Percentiles rank a stretch among this genome's conserved stretches.
Conservation (phyloP, 2,797 vertebrate species). For the Staurois parvus region DNA sequence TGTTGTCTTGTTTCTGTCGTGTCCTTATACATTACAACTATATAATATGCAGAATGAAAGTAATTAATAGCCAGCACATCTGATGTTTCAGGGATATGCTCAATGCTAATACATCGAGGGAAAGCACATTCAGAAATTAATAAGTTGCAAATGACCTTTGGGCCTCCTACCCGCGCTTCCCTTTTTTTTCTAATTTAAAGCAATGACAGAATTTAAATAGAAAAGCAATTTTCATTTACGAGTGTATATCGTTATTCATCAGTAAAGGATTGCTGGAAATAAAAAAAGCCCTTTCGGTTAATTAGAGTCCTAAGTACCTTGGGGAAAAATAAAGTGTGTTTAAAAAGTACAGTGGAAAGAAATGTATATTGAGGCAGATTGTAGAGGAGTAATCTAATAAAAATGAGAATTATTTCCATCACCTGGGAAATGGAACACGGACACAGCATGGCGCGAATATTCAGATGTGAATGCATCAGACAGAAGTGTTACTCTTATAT, state of each 20-base stretch:
- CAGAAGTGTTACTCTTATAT: too few species aligned
- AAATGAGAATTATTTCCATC: constrained; percentile 7
- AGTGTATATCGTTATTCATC: constrained; percentile 72
- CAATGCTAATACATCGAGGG: constrained; percentile 68
- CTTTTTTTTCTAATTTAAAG: constrained; percentile 62
- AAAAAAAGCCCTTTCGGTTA: constrained; percentile 69
- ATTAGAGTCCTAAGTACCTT: constrained; percentile 71
- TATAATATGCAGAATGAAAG: constrained; percentile 58
- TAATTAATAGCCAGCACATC: constrained; percentile 72
- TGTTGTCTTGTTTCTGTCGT: neutral
- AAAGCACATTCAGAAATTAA: constrained; percentile 74
- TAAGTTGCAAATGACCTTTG: constrained; percentile 77
- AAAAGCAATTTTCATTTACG: constrained; percentile 75
- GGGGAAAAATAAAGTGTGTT: constrained; percentile 43
- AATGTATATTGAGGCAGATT: constrained; percentile 14
- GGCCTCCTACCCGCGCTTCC: constrained; percentile 65
- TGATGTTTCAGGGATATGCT: constrained; percentile 65
- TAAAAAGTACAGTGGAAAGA: constrained; percentile 22
- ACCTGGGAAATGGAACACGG: neutral
- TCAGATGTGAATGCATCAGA: too few species aligned
- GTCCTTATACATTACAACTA: constrained; percentile 22
- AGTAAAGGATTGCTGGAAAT: constrained; percentile 67
- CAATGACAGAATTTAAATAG: constrained; percentile 74
- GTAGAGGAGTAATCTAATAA: constrained; percentile 26
- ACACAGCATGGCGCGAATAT: neutral